Percentiles rank a stretch among this genome's conserved stretches.
phyloP scores from a whole-genome alignment of 2,113 vertebrate genomes.

The Antennarius striatus region DNA sequence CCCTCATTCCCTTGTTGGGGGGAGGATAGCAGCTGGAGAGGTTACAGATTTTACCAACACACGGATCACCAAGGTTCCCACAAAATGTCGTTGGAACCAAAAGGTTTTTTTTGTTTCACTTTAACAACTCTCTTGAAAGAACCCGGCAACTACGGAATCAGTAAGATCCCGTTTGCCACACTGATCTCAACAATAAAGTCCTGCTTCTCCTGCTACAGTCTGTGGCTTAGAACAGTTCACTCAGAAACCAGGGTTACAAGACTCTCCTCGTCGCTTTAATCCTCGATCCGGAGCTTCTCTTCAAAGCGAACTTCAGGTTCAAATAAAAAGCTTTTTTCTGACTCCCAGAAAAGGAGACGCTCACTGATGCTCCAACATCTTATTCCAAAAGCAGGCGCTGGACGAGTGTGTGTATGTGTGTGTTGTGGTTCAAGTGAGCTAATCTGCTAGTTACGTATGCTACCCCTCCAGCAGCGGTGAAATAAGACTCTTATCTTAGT shows the following conservation, averaged over 20 bases:
- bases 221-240: neutral
- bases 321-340: too few species aligned
- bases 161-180: neutral
- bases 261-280: too few species aligned
- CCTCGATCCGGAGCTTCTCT: too few species aligned
- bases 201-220: neutral
- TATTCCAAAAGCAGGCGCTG: neutral
- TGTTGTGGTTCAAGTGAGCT: constrained; percentile 7
- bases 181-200: neutral
- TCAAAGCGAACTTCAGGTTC: too few species aligned
- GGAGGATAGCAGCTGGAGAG: too few species aligned
- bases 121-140: too few species aligned
- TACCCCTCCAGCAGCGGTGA: constrained; percentile 16
- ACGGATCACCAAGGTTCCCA: too few species aligned
- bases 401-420: neutral
- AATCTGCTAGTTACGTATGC: constrained; percentile 13
- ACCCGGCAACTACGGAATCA: neutral
- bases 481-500: constrained; percentile 69
- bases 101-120: too few species aligned
- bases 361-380: neutral
- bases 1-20: too few species aligned
- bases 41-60: too few species aligned
- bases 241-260: neutral
- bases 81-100: too few species aligned
- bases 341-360: too few species aligned